Evolutionary conservation across 1,140 invertebrate genomes (phyloP).

Genomic region (Eumaeus atala): DNA sequence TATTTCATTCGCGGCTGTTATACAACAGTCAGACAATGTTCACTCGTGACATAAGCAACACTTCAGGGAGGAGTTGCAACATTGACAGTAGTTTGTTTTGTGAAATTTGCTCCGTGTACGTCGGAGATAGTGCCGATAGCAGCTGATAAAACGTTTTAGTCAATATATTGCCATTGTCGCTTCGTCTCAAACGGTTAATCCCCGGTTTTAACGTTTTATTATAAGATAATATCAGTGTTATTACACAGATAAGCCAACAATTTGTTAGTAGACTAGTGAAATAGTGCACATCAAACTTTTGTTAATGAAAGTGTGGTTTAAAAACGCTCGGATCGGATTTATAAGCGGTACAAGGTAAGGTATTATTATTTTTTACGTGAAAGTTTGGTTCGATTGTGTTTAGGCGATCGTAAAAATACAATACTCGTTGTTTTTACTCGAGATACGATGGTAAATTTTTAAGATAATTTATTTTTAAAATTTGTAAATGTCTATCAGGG

Average conservation of each 20-base stretch:
- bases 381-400: neutral
- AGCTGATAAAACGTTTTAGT: constrained; percentile 1
- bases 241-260: neutral
- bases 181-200: neutral
- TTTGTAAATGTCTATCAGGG: no score
- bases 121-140: constrained; percentile 1
- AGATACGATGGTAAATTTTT: no score
- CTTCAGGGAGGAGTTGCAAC: no score
- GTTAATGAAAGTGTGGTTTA: no score
- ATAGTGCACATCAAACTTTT: no score
- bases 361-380: neutral
- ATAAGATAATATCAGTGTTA: constrained; percentile 6
- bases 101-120: neutral
- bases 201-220: neutral
- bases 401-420: no score
- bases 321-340: no score
- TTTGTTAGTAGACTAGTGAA: neutral
- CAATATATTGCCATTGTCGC: neutral
- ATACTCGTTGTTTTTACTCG: no score
- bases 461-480: no score
- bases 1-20: no score
- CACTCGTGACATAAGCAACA: no score
- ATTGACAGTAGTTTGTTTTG: constrained; percentile 4
- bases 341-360: neutral
- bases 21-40: no score